These are phyloP conservation scores for Nycticorax nycticorax DNA, from an alignment of 2,113 vertebrate species.

Conservation along the genomic window DNA sequence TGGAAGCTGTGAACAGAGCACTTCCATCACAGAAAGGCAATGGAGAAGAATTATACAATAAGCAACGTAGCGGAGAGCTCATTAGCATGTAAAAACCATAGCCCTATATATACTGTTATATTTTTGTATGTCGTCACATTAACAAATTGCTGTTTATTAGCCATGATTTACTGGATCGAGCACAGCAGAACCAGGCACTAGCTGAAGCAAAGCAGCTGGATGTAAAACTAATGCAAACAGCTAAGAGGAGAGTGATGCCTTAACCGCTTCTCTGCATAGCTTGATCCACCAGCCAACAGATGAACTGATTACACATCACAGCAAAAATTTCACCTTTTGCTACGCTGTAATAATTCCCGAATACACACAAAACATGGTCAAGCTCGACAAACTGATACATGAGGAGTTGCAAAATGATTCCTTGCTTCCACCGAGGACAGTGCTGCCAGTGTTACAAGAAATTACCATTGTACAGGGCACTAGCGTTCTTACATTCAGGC, in stretches of 20 bases:
- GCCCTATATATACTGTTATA: slow-evolving; percentile 6
- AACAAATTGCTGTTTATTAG: slow-evolving; percentile 70
- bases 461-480: background rate
- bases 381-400: background rate
- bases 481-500: background rate
- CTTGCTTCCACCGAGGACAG: background rate
- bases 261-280: background rate
- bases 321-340: slow-evolving; percentile 35
- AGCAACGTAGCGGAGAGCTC: background rate
- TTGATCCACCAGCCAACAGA: slow-evolving; percentile 23
- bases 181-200: slow-evolving; percentile 12
- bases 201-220: slow-evolving; percentile 55
- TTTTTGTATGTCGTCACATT: slow-evolving; percentile 17
- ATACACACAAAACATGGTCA: slow-evolving; percentile 25
- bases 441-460: background rate
- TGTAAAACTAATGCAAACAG: slow-evolving; percentile 43
- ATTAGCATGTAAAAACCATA: slow-evolving; percentile 61
- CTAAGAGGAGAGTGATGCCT: slow-evolving; percentile 14
- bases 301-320: background rate
- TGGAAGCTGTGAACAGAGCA: slow-evolving; percentile 42
- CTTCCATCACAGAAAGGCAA: slow-evolving; percentile 47
- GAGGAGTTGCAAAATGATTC: background rate
- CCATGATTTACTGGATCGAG: slow-evolving; percentile 51
- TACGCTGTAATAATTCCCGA: background rate
- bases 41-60: slow-evolving; percentile 38